phyloP scores from a whole-genome alignment of 2,113 vertebrate genomes.

The Numenius arquata region DNA sequence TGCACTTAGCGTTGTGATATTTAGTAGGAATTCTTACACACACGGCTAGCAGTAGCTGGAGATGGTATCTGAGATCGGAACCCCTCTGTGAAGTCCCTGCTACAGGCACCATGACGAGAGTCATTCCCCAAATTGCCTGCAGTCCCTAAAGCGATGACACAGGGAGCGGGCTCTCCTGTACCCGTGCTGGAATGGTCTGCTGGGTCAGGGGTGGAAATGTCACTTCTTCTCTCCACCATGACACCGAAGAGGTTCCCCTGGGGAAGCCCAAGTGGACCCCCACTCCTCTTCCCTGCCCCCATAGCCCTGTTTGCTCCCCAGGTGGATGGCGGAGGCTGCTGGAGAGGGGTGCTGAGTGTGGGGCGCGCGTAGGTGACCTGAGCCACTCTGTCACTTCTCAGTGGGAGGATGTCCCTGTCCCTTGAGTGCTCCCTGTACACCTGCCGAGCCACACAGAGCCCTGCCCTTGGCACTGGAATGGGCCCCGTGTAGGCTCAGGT shows the following conservation, averaged over 20 bases:
- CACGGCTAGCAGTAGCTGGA: not conserved
- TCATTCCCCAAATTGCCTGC: not conserved
- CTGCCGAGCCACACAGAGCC: not conserved
- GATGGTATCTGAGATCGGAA: not conserved
- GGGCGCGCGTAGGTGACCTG: not conserved
- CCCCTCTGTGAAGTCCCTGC: not conserved
- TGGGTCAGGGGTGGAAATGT: not conserved
- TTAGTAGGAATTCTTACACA: not conserved
- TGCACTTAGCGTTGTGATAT: not conserved
- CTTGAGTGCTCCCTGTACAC: not conserved
- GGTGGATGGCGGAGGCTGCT: not conserved
- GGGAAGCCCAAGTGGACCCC: not conserved
- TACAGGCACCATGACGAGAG: not conserved
- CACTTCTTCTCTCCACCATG: not conserved
- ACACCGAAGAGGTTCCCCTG: not conserved
- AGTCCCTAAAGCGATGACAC: not conserved
- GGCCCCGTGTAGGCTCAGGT: rapidly evolving
- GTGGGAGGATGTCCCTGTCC: not conserved
- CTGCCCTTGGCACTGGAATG: not conserved
- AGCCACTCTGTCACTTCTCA: not conserved
- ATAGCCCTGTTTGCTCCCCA: not conserved
- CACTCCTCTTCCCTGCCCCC: not conserved
- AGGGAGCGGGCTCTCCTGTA: not conserved
- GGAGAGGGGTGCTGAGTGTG: not conserved
- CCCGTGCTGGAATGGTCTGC: not conserved